phyloP scores from a whole-genome alignment of 37 sponge, comb jelly and placozoan genomes.

The Spongilla lacustris region DNA sequence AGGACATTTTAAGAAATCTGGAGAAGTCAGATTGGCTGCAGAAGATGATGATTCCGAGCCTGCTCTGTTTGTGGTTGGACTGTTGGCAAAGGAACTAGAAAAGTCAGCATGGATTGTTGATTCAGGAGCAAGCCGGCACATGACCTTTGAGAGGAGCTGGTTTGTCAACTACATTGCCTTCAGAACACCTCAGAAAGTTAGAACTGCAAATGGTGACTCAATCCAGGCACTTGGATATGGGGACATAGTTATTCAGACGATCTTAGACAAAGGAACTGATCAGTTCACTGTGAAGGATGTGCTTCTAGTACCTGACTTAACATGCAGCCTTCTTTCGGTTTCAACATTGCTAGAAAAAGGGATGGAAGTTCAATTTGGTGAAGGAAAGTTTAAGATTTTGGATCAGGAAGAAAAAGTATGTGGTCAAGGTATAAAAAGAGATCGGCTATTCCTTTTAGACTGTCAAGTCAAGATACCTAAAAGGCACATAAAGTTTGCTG shows the following conservation, averaged over 20 bases:
- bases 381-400: neutral
- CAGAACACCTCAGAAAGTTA: neutral
- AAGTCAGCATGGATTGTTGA: constrained; percentile 16
- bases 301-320: constrained; percentile 35
- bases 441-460: neutral
- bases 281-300: constrained; percentile 11
- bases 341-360: neutral
- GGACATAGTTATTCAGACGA: neutral
- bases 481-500: neutral
- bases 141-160: constrained; percentile 10
- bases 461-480: constrained; percentile 1
- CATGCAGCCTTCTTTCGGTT: constrained; percentile 31
- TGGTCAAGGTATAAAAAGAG: neutral
- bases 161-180: neutral
- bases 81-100: neutral
- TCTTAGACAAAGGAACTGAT: constrained; percentile 16
- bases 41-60: neutral
- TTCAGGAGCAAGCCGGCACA: constrained; percentile 20
- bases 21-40: neutral
- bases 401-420: neutral
- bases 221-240: constrained; percentile 14
- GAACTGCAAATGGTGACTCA: constrained; percentile 15
- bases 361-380: neutral
- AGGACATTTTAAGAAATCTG: neutral
- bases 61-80: neutral